phyloP scores from a whole-genome alignment of 2,888 invertebrate species.

The Lathronympha strigana region DNA sequence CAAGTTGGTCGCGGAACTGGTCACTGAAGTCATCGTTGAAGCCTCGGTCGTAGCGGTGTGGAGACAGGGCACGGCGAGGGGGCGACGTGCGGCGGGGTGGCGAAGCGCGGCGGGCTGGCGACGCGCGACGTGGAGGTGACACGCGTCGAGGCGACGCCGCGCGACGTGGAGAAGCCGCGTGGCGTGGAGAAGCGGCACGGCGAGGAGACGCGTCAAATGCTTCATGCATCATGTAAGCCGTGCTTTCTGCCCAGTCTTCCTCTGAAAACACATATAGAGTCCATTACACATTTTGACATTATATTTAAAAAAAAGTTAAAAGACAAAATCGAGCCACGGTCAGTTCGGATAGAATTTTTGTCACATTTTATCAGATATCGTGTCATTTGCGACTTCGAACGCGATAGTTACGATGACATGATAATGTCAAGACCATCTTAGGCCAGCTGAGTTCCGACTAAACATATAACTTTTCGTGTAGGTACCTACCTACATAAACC shows the following conservation, averaged over 20 bases:
- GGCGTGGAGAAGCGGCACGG: slow-evolving; percentile 64
- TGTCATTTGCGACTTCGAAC: no score
- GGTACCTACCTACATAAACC: no score
- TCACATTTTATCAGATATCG: no score
- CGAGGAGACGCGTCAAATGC: slow-evolving; percentile 79
- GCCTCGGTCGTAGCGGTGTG: slow-evolving; percentile 56
- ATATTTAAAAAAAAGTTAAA: no score
- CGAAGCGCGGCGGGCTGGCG: slow-evolving; percentile 59
- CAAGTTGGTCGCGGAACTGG: slow-evolving; percentile 67
- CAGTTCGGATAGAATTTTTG: no score
- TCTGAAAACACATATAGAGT: slow-evolving; percentile 81
- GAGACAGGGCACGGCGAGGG: slow-evolving; percentile 61
- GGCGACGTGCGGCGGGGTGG: slow-evolving; percentile 53
- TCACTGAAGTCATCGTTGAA: slow-evolving; percentile 57
- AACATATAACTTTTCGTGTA: no score
- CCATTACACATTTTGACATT: no score
- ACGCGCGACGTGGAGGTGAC: slow-evolving; percentile 56
- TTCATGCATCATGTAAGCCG: slow-evolving; percentile 86
- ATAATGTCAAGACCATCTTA: no score
- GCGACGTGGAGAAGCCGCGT: slow-evolving; percentile 58
- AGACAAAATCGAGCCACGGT: no score
- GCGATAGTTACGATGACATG: no score
- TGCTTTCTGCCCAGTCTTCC: slow-evolving; percentile 90
- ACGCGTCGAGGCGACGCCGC: slow-evolving; percentile 68
- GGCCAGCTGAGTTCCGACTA: no score